These are phyloP conservation scores for Antedon mediterranea DNA, from an alignment of 53 echinoderm and acorn worm species.

Conservation along the genomic window DNA sequence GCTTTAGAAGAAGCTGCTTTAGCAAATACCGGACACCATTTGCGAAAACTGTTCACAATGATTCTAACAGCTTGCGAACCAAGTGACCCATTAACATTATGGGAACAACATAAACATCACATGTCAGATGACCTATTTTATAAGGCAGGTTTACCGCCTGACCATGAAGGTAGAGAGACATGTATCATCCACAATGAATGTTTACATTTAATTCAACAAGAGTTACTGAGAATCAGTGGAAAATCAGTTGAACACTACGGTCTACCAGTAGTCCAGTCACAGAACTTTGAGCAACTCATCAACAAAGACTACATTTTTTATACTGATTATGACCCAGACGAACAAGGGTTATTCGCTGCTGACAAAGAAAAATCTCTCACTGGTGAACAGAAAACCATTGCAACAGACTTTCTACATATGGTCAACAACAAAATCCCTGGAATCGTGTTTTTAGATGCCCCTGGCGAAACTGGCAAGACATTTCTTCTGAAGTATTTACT, in stretches of 20 bases:
- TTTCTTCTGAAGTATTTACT: background rate
- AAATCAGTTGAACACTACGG: no score
- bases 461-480: background rate
- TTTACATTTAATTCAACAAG: no score
- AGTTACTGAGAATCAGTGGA: no score
- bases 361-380: no score
- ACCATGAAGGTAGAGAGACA: background rate
- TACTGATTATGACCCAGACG: no score
- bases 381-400: no score
- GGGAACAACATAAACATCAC: constrained; percentile 7
- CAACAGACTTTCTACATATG: no score
- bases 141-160: constrained; percentile 7
- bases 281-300: no score
- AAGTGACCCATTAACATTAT: background rate
- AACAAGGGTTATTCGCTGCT: no score
- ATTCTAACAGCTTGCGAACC: constrained; percentile 3
- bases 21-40: constrained; percentile 8
- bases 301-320: no score
- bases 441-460: background rate
- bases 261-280: no score
- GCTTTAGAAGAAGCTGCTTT: constrained; percentile 20
- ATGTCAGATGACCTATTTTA: constrained; percentile 18
- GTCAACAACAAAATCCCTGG: background rate
- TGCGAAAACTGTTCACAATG: constrained; percentile 5
- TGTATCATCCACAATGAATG: no score